These are phyloP conservation scores for Allophyes oxyacanthae DNA, from an alignment of 2,888 invertebrate genomes.

Conservation along the genomic window DNA sequence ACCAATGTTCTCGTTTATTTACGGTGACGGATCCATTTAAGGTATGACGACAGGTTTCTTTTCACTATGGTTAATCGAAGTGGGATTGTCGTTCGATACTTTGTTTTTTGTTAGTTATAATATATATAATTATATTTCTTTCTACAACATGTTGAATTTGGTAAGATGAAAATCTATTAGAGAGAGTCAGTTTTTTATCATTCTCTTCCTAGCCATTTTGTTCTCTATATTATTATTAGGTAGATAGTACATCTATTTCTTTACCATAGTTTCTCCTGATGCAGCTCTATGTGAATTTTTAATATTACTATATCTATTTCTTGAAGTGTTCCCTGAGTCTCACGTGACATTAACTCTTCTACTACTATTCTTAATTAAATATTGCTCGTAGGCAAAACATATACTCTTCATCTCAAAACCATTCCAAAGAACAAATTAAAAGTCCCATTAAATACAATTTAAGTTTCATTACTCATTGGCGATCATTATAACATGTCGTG, in stretches of 20 bases:
- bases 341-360: too few relatives aligned
- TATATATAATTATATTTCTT: too few relatives aligned
- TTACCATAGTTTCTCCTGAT: too few relatives aligned
- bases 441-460: conserved; percentile 53
- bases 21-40: conserved; percentile 55
- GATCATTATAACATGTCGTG: conserved; percentile 57
- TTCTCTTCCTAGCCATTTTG: too few relatives aligned
- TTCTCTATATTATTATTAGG: too few relatives aligned
- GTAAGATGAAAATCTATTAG: too few relatives aligned
- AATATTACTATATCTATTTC: too few relatives aligned
- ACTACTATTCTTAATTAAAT: not conserved
- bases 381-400: conserved; percentile 23
- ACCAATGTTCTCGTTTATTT: conserved; percentile 57
- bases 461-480: conserved; percentile 56
- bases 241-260: too few relatives aligned
- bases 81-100: conserved; percentile 5
- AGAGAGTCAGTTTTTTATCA: too few relatives aligned
- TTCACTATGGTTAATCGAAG: conserved; percentile 46
- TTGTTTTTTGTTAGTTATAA: conserved; percentile 9
- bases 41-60: conserved; percentile 48
- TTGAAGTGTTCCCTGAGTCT: too few relatives aligned
- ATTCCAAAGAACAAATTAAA: conserved; percentile 52
- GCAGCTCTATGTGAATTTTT: too few relatives aligned
- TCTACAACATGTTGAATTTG: too few relatives aligned
- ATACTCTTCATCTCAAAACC: conserved; percentile 17